Conservation (phyloP, 2,113 vertebrate species). For the Aviceda subcristata region DNA sequence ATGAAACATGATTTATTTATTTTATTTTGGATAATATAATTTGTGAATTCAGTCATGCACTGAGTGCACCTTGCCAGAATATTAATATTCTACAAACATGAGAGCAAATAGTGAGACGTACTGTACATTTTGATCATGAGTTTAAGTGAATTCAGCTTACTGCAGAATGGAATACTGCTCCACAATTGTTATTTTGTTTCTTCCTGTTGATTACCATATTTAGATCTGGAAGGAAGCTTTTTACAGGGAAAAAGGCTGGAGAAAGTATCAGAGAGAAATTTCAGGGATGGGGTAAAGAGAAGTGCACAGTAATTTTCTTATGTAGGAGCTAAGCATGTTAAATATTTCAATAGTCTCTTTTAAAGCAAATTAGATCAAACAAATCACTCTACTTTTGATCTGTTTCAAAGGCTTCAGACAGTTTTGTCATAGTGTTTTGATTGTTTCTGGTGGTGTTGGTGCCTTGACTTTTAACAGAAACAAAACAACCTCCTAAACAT, state of each 20-base stretch:
- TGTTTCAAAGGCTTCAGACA: constrained; percentile 35
- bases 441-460: neutral
- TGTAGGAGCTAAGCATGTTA: neutral
- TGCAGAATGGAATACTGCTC: neutral
- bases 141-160: neutral
- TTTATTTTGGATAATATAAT: neutral
- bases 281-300: neutral
- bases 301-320: neutral
- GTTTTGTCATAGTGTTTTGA: neutral
- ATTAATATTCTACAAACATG: constrained; percentile 23
- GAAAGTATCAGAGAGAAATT: neutral
- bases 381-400: constrained; percentile 46
- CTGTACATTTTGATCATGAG: neutral
- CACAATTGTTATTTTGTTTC: neutral
- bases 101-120: neutral
- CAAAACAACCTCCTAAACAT: neutral
- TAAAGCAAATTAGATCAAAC: constrained; percentile 50
- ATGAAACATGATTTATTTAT: constrained; percentile 53
- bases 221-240: neutral
- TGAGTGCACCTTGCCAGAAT: constrained; percentile 10
- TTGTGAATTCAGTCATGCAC: constrained; percentile 15
- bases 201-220: neutral
- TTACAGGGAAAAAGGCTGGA: neutral
- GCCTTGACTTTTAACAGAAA: neutral
- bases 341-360: constrained; percentile 42